Evolutionary conservation across 2,113 vertebrate genomes (phyloP).

Genomic region (Pitta sordida): DNA sequence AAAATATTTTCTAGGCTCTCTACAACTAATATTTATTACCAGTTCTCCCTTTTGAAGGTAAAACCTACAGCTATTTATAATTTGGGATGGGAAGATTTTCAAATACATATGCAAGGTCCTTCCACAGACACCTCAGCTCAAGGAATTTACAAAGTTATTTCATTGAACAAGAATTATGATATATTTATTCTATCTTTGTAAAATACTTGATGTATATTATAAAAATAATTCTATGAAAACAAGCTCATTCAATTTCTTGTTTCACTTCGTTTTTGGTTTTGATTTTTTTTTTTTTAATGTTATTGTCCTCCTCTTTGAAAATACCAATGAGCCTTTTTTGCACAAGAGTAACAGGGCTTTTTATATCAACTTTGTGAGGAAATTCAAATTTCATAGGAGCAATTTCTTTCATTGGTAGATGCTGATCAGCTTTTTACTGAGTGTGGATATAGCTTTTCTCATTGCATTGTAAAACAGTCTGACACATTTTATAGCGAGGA

Average conservation of each 20-base stretch:
- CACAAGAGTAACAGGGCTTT: neutral
- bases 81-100: neutral
- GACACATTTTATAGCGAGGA: neutral
- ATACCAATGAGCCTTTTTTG: neutral
- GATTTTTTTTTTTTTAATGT: neutral
- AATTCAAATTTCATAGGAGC: neutral
- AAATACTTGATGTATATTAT: neutral
- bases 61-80: neutral
- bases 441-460: neutral
- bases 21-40: neutral
- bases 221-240: neutral
- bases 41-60: neutral
- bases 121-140: neutral
- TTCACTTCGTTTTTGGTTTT: neutral
- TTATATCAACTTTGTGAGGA: neutral
- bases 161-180: neutral
- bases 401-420: neutral
- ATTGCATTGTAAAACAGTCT: neutral
- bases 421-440: neutral
- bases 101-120: neutral
- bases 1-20: neutral
- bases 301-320: neutral
- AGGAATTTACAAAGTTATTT: neutral
- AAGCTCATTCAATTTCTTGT: neutral
- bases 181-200: neutral